phyloP scores from a whole-genome alignment of 2,113 vertebrate genomes.

The Strigops habroptila region DNA sequence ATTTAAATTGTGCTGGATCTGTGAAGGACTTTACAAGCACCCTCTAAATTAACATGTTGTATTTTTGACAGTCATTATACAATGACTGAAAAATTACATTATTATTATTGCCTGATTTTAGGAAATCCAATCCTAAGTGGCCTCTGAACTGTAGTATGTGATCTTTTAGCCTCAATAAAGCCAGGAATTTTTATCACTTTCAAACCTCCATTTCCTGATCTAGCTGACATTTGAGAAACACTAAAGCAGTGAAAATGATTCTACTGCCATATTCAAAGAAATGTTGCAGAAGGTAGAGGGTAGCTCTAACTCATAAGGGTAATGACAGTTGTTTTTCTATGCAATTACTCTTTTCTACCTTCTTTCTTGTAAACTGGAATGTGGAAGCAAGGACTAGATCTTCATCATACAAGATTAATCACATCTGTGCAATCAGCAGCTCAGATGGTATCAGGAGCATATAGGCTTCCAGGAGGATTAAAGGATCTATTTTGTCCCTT shows the following conservation, averaged over 20 bases:
- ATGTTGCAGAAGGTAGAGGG: neutral
- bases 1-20: slow-evolving; percentile 8
- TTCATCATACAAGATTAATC: neutral
- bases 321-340: neutral
- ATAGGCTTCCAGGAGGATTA: neutral
- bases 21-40: neutral
- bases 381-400: neutral
- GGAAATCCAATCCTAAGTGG: neutral
- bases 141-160: neutral
- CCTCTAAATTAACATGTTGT: neutral
- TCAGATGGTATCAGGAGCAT: neutral
- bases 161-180: neutral
- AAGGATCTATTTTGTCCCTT: neutral
- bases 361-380: neutral
- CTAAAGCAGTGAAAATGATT: neutral
- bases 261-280: neutral
- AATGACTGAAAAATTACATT: neutral
- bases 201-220: neutral
- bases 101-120: neutral
- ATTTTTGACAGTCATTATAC: neutral
- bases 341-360: neutral
- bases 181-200: neutral
- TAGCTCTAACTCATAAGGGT: neutral
- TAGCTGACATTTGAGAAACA: neutral
- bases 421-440: neutral